These are phyloP conservation scores for Frieseomelitta varia DNA, from an alignment of 1,140 invertebrate species.

Conservation along the genomic window DNA sequence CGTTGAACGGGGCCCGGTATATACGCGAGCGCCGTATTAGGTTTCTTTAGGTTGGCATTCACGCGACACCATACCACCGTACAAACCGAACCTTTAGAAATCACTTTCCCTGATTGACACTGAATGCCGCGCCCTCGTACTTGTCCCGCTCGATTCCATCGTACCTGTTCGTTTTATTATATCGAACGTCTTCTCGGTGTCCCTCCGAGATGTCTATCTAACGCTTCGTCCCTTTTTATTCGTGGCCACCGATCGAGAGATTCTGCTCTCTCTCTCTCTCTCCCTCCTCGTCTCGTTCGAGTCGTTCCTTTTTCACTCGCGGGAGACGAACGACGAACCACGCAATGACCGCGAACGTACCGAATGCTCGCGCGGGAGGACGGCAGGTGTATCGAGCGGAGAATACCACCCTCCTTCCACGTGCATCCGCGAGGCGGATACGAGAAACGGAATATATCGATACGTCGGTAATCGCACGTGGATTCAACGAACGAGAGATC, in stretches of 20 bases:
- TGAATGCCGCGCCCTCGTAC: conserved; percentile 66
- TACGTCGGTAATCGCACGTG: no score
- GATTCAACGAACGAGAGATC: no score
- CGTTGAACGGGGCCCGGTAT: neutral
- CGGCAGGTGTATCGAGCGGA: conserved; percentile 62
- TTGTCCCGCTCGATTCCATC: conserved; percentile 64
- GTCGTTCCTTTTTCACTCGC: neutral
- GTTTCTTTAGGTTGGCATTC: conserved; percentile 41
- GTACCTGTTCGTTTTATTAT: conserved; percentile 54
- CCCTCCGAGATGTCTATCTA: conserved; percentile 61
- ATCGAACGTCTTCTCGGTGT: conserved; percentile 37
- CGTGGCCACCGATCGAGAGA: conserved; percentile 50
- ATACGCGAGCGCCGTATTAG: neutral
- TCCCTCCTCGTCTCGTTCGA: neutral
- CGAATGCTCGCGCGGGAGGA: conserved; percentile 38
- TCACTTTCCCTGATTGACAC: conserved; percentile 77
- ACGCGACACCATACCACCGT: conserved; percentile 25
- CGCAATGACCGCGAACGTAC: conserved; percentile 15
- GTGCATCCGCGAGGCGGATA: neutral
- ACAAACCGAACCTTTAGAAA: conserved; percentile 64
- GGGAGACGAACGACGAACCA: conserved; percentile 39
- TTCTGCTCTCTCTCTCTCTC: neutral
- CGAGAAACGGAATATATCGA: conserved; percentile 29
- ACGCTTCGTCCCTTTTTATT: conserved; percentile 48
- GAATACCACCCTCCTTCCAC: conserved; percentile 39